phyloP scores from a whole-genome alignment of 2,888 invertebrate species.

The Apodemia hepburni region DNA sequence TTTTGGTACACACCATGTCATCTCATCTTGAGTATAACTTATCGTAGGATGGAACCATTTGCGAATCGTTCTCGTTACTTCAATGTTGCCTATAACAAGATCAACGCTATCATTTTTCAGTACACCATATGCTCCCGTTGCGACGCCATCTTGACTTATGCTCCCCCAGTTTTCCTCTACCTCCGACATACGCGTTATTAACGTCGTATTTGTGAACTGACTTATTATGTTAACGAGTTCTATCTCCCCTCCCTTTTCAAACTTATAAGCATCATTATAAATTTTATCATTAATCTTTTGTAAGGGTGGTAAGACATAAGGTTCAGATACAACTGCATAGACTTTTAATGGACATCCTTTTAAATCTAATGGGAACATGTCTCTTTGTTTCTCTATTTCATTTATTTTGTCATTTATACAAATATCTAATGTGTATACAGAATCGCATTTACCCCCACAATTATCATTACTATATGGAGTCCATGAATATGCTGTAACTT shows the following conservation, averaged over 20 bases:
- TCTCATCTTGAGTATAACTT: conserved; percentile 72
- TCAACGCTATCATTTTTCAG: conserved; percentile 57
- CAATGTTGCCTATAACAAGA: conserved; percentile 68
- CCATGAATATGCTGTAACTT: conserved; percentile 68
- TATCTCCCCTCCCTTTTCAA: conserved; percentile 64
- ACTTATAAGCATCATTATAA: conserved; percentile 58
- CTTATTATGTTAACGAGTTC: conserved; percentile 69
- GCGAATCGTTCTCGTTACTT: conserved; percentile 62
- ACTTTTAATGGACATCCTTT: conserved; percentile 63
- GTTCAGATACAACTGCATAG: conserved; percentile 67
- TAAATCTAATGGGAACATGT: conserved; percentile 64
- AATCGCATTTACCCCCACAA: conserved; percentile 61
- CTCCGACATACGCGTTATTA: conserved; percentile 58
- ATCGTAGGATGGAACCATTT: conserved; percentile 70
- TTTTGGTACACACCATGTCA: conserved; percentile 70
- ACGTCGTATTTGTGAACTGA: conserved; percentile 67
- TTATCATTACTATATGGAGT: conserved; percentile 62
- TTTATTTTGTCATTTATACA: conserved; percentile 52
- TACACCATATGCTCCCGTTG: conserved; percentile 57
- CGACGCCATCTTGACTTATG: conserved; percentile 53
- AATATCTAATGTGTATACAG: conserved; percentile 60
- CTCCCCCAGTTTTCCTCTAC: conserved; percentile 63
- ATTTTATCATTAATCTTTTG: conserved; percentile 42
- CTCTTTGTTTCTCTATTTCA: conserved; percentile 47
- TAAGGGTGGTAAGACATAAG: conserved; percentile 67